Conservation (phyloP, 64 coral and sea anemone species). For the Platygyra sinensis region DNA sequence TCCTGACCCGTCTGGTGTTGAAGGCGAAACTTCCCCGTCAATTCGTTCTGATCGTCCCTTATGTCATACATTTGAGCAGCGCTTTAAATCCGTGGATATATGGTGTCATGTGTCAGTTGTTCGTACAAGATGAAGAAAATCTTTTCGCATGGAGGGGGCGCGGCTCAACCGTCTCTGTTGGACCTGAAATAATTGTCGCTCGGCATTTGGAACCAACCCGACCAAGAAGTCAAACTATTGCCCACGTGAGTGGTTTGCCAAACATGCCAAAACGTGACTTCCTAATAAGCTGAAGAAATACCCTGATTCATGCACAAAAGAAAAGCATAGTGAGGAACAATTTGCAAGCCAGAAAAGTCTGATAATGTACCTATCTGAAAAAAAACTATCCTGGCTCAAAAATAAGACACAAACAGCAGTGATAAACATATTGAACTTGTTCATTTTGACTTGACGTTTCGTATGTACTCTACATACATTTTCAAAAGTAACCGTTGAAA, state of each 20-base stretch:
- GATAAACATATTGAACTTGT: too few relatives aligned
- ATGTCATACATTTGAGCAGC: background rate
- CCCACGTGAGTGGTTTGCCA: background rate
- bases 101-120: constrained; percentile 13
- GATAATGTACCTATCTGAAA: too few relatives aligned
- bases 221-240: background rate
- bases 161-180: background rate
- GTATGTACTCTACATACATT: too few relatives aligned
- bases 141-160: background rate
- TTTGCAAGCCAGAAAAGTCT: too few relatives aligned
- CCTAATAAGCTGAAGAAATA: background rate
- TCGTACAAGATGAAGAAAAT: constrained; percentile 20
- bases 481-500: too few relatives aligned
- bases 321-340: too few relatives aligned
- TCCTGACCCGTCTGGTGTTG: background rate
- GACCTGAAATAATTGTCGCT: background rate
- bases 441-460: too few relatives aligned
- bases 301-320: too few relatives aligned
- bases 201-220: background rate
- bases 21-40: background rate
- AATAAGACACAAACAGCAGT: too few relatives aligned
- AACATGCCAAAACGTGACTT: too few relatives aligned
- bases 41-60: background rate
- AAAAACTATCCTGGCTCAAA: too few relatives aligned
- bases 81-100: constrained; percentile 22